Base-by-base conservation (phyloP, 2,888 invertebrate genomes). In the Drosophila colorata region DNA sequence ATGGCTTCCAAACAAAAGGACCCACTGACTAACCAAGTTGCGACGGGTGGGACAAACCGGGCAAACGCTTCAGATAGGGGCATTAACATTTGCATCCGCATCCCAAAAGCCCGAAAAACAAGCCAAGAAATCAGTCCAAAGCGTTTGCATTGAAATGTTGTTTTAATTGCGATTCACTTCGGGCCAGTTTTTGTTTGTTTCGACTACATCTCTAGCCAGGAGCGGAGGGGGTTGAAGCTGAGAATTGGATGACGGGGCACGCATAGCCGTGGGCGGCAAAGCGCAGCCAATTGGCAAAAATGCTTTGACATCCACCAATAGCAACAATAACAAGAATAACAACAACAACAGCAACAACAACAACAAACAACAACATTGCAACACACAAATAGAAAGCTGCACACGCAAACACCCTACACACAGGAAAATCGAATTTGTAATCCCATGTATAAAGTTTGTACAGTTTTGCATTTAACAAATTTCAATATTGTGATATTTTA, bases 261-360 rank as follows among this genome's bases (percentile, higher is more conserved):
- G 25, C 25, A 23, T 51, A 13, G 49, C 49, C 37, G 25, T 28
- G 35, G 28, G 37, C 33, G 20, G 33, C 47, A 41, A 25, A 58
- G 33, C 59, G 61, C 74, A 68, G 63, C 60, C 74, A 71, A 68
- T 71, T 68, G 76, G 59, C 71, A 77, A 78, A 78, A 72, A 76
- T 78, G 78, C 76, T 78, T 77, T 74, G 74, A 71, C 74, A 71
- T 25, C 8, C 23, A 1, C 7, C 35, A 20, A 13, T 13, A 35
- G n/a, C 18, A 49, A 20, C 20, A 48, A 25, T 23, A 49, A 28
- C 13, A 28, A n/a, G n/a, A n/a, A 2, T 18, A 11, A 5, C 9
- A 3, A 51, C 38, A 11, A 18, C 20, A 48, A 25, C 37, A 49
- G 18, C 13, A 28, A n/a, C 18, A n/a, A 2, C 28, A 11, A 5